phyloP scores from a whole-genome alignment of 2,797 vertebrate genomes.

The Yasuhikotakia modesta region DNA sequence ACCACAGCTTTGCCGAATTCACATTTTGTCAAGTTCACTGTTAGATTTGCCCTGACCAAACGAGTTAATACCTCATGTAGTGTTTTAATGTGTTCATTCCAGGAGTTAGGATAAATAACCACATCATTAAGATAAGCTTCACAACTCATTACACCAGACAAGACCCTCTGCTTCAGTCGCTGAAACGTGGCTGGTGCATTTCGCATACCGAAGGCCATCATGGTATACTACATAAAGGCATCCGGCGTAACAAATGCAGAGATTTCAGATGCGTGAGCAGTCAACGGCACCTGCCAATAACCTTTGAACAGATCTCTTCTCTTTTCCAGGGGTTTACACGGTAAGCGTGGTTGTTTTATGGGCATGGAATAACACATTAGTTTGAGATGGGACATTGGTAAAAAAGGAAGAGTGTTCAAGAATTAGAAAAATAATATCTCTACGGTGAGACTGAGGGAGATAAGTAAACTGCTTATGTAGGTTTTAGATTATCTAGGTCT shows the following conservation, averaged over 20 bases:
- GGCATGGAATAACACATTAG: too few species aligned
- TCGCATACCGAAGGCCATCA: conserved; percentile 16
- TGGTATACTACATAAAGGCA: background rate
- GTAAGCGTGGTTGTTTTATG: too few species aligned
- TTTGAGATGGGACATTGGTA: too few species aligned
- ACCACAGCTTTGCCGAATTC: conserved; percentile 23
- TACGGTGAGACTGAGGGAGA: too few species aligned
- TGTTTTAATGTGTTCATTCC: background rate
- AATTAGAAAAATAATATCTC: too few species aligned
- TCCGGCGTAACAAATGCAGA: background rate
- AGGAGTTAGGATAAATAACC: background rate
- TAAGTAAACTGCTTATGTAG: too few species aligned
- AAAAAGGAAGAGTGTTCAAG: too few species aligned
- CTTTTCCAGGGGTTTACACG: too few species aligned
- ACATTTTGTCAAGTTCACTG: conserved; percentile 23
- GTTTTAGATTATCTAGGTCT: too few species aligned
- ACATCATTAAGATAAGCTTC: background rate
- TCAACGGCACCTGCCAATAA: too few species aligned
- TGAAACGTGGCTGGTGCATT: conserved; percentile 25
- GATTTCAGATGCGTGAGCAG: conserved; percentile 1
- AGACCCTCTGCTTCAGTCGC: background rate
- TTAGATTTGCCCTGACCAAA: background rate
- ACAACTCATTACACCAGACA: background rate
- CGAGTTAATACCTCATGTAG: background rate
- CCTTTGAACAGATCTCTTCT: too few species aligned